Evolutionary conservation across 1,140 invertebrate species (phyloP).

Genomic region (Lineus longissimus): DNA sequence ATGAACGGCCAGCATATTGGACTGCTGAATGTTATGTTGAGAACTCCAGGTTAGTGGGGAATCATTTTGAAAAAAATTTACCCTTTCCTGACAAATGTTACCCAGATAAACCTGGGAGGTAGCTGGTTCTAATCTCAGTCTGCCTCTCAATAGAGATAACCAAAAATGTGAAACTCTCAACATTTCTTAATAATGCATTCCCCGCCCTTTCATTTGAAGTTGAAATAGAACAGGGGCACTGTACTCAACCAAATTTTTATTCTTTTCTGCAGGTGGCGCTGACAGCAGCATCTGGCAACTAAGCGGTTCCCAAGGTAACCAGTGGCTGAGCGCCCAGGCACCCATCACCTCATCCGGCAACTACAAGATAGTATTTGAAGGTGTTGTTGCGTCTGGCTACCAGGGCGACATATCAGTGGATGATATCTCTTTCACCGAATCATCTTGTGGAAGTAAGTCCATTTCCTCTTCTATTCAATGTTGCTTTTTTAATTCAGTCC

Average conservation of each 20-base stretch:
- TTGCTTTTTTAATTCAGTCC: no score
- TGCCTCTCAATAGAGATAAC: no score
- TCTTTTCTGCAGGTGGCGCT: neutral
- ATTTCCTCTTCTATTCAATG: no score
- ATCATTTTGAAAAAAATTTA: no score
- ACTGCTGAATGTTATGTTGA: constrained; percentile 21
- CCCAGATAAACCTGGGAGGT: no score
- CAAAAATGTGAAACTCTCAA: no score
- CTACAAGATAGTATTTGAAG: neutral
- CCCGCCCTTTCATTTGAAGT: no score
- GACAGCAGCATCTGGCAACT: neutral
- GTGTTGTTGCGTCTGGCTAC: neutral
- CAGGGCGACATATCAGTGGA: neutral
- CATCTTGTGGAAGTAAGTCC: neutral
- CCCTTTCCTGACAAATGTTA: no score
- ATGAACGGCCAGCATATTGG: constrained; percentile 43
- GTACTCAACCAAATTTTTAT: no score
- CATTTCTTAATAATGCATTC: no score
- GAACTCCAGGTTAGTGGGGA: neutral
- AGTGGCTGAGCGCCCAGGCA: neutral
- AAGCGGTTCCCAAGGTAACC: neutral
- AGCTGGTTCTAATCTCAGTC: no score
- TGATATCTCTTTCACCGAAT: neutral
- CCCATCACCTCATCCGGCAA: neutral
- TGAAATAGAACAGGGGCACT: no score